Base-by-base conservation (phyloP, 2,113 vertebrate species). In the Brevimyrus niger region DNA sequence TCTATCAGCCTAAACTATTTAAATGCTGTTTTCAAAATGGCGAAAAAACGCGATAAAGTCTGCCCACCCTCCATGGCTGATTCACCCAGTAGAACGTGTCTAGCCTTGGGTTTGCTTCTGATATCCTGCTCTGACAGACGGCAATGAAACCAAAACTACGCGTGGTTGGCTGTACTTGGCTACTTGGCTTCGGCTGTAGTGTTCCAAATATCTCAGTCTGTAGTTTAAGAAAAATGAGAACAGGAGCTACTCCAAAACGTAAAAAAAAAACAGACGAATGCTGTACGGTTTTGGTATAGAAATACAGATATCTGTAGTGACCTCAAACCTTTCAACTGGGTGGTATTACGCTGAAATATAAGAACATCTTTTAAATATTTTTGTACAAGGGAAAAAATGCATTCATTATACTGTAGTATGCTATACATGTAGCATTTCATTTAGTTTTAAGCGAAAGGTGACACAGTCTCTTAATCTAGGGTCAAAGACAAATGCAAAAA, bases 1-100 rank as follows among this genome's bases (percentile, higher is more conserved):
- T 46, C 89, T 46, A 53, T n/a, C 86, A 35, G 86, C 50, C 89
- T 27, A 55, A 88, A 82, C 86, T 82, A 90, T 87, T 88, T 90
- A 82, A 88, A 83, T 47, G 86, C 73, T 69, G 73, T 88, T 90
- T 69, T 90, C 89, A 90, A 90, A 88, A 88, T 90, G 86, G 89
- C 89, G 89, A 88, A 80, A 82, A 90, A 88, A 82, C 69, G 61
- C 61, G 89, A 87, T 90, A 51, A 90, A 87, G 38, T 88, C 86
- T 87, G 89, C 86, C 89, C 89, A 90, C 89, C 89, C 85, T 89
- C 55, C 58, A 23, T 85, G 89, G 47, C 46, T 87, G 89, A 89
- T 89, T 89, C 53, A 73, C 42, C 47, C 53, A 23, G 35, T 19
- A 55, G 42, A 48, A 31, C 47, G 44, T 44, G 82, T 86, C 53